A percentile compares a stretch with the other conserved stretches of the same genome.
phyloP scores from a whole-genome alignment of 2,797 vertebrate genomes.

The Tauraco hartlaubi region DNA sequence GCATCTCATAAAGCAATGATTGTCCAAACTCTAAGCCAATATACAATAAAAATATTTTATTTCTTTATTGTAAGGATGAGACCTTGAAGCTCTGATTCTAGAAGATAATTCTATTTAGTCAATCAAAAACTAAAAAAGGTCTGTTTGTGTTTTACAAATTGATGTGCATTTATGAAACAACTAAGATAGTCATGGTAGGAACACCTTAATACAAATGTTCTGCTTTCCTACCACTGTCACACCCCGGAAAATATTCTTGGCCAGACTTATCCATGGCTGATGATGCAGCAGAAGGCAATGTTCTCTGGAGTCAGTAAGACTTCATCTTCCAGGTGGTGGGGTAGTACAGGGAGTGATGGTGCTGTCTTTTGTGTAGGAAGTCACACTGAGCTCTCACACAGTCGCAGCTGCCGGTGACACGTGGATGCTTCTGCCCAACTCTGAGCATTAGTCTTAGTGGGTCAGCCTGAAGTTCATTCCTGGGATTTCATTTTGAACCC shows the following conservation, averaged over 20 bases:
- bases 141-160: background rate
- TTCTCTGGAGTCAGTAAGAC: constrained; percentile 7
- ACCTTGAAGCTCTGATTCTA: background rate
- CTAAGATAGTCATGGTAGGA: background rate
- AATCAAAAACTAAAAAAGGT: background rate
- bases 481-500: background rate
- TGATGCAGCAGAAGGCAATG: constrained; percentile 41
- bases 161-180: background rate
- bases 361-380: constrained; percentile 19
- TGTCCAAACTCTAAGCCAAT: background rate
- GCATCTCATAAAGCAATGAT: background rate
- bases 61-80: background rate
- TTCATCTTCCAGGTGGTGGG: background rate
- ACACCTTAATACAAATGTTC: background rate
- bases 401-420: rapidly evolving
- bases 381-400: background rate
- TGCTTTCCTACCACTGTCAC: background rate
- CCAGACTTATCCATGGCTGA: background rate
- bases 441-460: background rate
- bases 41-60: constrained; percentile 17
- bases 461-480: background rate
- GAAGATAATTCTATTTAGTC: background rate
- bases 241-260: constrained; percentile 20
- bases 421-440: background rate
- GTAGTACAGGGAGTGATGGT: background rate